Conservation (phyloP, 2,888 invertebrate species). For the Amiota minor region DNA sequence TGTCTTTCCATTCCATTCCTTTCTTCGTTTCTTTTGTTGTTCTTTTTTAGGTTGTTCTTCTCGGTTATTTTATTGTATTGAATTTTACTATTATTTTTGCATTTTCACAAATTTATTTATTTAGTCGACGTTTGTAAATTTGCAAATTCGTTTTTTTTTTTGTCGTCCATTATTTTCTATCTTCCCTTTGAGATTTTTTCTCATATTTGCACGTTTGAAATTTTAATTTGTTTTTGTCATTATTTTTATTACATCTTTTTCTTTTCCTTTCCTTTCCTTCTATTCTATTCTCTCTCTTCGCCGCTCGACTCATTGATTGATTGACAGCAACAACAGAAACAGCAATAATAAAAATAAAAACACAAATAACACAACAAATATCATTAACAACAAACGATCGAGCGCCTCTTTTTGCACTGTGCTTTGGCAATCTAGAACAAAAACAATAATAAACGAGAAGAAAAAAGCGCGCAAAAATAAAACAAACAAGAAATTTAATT, state of each 20-base stretch:
- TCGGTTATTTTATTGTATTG: neutral
- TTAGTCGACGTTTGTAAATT: neutral
- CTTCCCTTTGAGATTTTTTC: neutral
- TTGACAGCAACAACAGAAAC: slow-evolving; percentile 25
- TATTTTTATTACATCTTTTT: neutral
- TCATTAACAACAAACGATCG: neutral
- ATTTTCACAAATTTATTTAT: slow-evolving; percentile 5
- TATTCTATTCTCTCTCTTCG: neutral
- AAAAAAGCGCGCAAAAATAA: slow-evolving; percentile 26
- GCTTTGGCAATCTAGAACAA: slow-evolving; percentile 31
- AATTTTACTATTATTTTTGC: neutral
- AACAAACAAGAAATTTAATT: slow-evolving; percentile 28
- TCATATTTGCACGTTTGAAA: neutral
- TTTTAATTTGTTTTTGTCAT: slow-evolving; percentile 7
- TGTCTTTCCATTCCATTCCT: too few relatives aligned
- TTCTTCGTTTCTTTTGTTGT: too few relatives aligned
- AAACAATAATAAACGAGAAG: slow-evolving; percentile 41
- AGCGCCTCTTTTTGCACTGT: too few relatives aligned
- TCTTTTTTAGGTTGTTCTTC: neutral
- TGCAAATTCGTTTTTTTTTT: neutral
- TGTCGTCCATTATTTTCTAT: neutral
- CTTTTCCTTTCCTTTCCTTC: neutral
- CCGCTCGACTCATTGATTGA: slow-evolving; percentile 2
- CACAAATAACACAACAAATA: slow-evolving; percentile 20
- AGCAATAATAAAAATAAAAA: slow-evolving; percentile 2